Percentiles rank a stretch among this genome's conserved stretches.
Conservation (phyloP, 1,140 invertebrate genomes). For the Diabrotica virgifera region DNA sequence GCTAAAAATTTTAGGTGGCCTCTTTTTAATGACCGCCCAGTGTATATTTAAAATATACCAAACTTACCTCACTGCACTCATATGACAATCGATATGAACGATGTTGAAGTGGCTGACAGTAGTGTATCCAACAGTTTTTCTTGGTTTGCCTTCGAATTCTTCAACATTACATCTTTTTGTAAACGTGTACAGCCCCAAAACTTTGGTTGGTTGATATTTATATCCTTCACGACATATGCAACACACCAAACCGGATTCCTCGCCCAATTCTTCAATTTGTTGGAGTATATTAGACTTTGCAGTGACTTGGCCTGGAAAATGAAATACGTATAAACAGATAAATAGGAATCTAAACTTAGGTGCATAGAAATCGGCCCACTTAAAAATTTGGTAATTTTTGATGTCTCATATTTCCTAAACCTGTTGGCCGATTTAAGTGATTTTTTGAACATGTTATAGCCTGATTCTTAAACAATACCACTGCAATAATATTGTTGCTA, state of each 20-base stretch:
- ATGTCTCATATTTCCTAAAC: no score
- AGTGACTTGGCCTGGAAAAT: conserved; percentile 60
- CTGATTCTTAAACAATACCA: no score
- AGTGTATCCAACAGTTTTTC: conserved; percentile 82
- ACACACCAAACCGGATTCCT: conserved; percentile 94
- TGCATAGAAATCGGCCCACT: no score
- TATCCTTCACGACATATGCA: conserved; percentile 98
- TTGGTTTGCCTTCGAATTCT: conserved; percentile 83
- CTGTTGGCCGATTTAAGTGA: no score
- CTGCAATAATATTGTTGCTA: no score
- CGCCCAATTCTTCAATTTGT: conserved; percentile 91
- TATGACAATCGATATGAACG: conserved; percentile 97
- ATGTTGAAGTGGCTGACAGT: conserved; percentile 98
- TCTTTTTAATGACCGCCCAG: no score
- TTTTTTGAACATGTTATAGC: no score
- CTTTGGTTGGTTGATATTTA: conserved; percentile 88
- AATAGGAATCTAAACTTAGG: no score
- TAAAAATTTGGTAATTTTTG: no score
- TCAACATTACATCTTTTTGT: conserved; percentile 95
- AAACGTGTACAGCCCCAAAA: conserved; percentile 95
- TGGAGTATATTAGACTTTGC: conserved; percentile 86
- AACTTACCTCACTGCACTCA: conserved; percentile 77
- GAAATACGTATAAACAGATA: neutral
- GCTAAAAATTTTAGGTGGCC: no score
- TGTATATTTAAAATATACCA: no score